Evolutionary conservation across 2,888 invertebrate genomes (phyloP).

Genomic region (Melitaea athalia): DNA sequence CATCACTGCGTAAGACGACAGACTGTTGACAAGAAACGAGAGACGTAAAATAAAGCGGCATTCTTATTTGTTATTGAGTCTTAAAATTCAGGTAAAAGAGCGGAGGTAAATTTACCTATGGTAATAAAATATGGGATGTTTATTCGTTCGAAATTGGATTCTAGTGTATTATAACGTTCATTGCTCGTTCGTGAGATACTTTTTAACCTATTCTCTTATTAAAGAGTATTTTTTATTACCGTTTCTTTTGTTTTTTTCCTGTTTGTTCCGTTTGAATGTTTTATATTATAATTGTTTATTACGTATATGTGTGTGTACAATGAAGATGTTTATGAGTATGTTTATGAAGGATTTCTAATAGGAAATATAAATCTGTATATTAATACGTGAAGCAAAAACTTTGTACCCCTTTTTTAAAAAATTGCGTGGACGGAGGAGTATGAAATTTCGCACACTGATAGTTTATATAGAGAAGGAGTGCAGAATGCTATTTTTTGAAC

Average conservation of each 20-base stretch:
- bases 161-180: constrained; percentile 7
- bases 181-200: constrained; percentile 9
- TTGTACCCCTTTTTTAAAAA: too few relatives aligned
- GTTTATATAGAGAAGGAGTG: too few relatives aligned
- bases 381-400: too few relatives aligned
- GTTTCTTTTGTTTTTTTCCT: constrained; percentile 7
- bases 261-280: constrained; percentile 4
- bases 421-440: too few relatives aligned
- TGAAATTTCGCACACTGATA: too few relatives aligned
- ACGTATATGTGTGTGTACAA: neutral
- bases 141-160: constrained; percentile 15
- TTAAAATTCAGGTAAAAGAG: constrained; percentile 17
- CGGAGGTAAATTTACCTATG: constrained; percentile 13
- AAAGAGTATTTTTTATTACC: neutral
- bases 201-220: constrained; percentile 4
- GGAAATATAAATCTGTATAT: too few relatives aligned
- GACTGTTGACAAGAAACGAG: constrained; percentile 7
- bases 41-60: constrained; percentile 8
- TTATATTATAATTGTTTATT: neutral
- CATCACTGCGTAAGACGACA: neutral
- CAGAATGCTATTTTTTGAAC: too few relatives aligned
- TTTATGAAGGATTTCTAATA: neutral
- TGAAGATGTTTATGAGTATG: neutral
- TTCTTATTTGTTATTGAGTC: constrained; percentile 11
- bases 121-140: constrained; percentile 19